A percentile compares a stretch with the other conserved stretches of the same genome.
phyloP scores from a whole-genome alignment of 2,113 vertebrate genomes.

The Myrmecophaga tridactyla region DNA sequence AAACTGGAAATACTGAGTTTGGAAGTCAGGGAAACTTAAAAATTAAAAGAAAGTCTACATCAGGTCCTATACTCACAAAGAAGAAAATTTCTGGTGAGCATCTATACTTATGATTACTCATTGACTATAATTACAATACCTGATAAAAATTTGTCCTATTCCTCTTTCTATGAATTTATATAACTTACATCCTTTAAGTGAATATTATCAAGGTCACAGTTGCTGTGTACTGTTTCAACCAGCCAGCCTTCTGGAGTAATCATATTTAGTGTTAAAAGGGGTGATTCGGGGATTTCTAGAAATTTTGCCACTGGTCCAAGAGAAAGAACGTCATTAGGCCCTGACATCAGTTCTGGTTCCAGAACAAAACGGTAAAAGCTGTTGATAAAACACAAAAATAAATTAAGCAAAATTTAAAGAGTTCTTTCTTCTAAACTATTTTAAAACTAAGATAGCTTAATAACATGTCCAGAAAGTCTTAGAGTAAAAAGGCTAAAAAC shows the following conservation, averaged over 20 bases:
- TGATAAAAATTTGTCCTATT: background rate
- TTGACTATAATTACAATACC: background rate
- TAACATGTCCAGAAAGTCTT: background rate
- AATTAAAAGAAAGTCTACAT: background rate
- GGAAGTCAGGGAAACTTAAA: background rate
- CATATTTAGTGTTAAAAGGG: conserved; percentile 95
- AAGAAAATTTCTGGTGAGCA: background rate
- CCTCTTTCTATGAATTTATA: background rate
- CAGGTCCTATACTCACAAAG: background rate
- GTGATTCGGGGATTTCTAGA: conserved; percentile 92
- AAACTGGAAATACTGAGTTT: background rate
- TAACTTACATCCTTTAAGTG: conserved; percentile 91
- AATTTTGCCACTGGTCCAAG: conserved; percentile 91
- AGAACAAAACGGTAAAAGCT: conserved; percentile 97
- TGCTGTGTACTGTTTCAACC: conserved; percentile 92
- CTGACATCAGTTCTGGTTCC: conserved; percentile 89
- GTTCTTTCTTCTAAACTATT: background rate
- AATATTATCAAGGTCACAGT: conserved; percentile 97
- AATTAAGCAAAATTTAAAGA: conserved; percentile 23
- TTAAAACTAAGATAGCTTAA: conserved; percentile 22
- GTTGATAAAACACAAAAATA: conserved; percentile 53
- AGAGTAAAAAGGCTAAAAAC: background rate
- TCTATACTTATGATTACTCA: accelerated
- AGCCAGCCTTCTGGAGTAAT: conserved; percentile 97
- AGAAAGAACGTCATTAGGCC: conserved; percentile 85